Conservation (phyloP, 2,113 vertebrate species). For the Otolemur garnettii region DNA sequence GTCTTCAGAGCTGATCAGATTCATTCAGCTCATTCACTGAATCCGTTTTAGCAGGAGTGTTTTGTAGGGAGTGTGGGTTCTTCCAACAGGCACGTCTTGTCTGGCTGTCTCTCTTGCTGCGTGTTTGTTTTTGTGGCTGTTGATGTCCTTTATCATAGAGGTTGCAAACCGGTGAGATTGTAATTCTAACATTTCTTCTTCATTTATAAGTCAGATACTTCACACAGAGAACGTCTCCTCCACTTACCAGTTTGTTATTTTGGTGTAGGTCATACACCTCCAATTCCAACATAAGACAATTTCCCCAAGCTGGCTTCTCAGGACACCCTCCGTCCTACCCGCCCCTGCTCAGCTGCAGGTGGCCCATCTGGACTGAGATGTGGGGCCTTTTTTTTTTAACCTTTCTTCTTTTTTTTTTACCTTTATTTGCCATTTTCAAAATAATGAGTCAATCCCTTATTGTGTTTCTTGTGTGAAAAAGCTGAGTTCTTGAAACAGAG, state of each 20-base stretch:
- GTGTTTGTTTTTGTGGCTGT: neutral
- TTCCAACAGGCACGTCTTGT: neutral
- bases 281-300: neutral
- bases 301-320: neutral
- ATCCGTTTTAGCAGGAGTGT: neutral
- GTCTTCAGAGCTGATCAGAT: neutral
- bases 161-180: neutral
- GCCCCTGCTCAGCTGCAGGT: neutral
- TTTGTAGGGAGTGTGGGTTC: neutral
- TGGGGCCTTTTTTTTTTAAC: neutral
- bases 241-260: neutral
- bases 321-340: neutral
- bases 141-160: neutral
- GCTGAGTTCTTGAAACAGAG: neutral
- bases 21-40: neutral
- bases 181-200: neutral
- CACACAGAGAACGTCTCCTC: neutral
- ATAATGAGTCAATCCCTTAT: neutral
- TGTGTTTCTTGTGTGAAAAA: neutral
- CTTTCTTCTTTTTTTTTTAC: neutral
- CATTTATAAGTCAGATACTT: neutral
- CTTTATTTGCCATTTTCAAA: neutral
- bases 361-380: neutral
- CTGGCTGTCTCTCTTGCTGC: neutral
- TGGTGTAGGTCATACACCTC: neutral